These are phyloP conservation scores for Cataglyphis livida DNA, from an alignment of 2,888 invertebrate species.

Conservation along the genomic window DNA sequence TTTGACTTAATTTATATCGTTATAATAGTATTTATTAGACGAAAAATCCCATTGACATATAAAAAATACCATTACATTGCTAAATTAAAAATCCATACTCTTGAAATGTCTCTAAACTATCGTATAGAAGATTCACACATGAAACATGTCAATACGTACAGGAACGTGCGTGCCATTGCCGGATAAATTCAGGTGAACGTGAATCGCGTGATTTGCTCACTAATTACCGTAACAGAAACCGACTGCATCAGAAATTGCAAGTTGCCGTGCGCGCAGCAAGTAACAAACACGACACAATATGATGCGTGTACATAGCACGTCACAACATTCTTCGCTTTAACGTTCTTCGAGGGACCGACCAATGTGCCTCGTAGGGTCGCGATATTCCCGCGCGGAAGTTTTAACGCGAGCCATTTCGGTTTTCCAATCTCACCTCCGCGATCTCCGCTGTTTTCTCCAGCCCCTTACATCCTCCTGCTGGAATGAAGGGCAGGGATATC, in stretches of 20 bases:
- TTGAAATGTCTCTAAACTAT: neutral
- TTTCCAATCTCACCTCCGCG: conserved; percentile 68
- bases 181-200: neutral
- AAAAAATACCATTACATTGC: too few species aligned
- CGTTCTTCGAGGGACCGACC: too few species aligned
- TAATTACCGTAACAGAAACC: conserved; percentile 2
- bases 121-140: neutral
- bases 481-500: conserved; percentile 24
- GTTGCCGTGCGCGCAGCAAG: neutral
- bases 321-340: neutral
- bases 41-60: neutral
- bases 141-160: neutral
- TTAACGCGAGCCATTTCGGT: conserved; percentile 57
- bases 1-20: neutral
- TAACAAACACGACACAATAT: conserved; percentile 1
- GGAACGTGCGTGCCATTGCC: neutral
- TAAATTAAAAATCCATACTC: neutral
- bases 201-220: conserved; percentile 19
- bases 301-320: neutral
- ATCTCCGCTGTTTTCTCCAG: conserved; percentile 63
- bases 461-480: conserved; percentile 23
- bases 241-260: neutral
- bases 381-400: conserved; percentile 60
- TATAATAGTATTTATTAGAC: too few species aligned
- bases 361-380: conserved; percentile 25